Evolutionary conservation across 2,888 invertebrate genomes (phyloP), one percentile per base, ranked within the genome.

Genomic region (Cyclophora albipunctata): DNA sequence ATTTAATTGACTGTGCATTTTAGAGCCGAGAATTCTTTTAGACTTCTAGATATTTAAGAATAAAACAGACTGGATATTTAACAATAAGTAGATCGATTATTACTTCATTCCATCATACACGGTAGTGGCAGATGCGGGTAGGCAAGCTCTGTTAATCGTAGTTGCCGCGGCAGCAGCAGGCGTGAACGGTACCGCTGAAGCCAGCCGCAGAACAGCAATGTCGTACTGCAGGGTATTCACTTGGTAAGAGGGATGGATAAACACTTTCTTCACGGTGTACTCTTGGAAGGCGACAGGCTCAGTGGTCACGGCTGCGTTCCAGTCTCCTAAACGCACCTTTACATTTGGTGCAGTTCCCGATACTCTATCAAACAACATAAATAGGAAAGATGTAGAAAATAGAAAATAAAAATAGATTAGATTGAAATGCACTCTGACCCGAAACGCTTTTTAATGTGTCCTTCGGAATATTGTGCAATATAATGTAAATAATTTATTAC

Each of bases 181-280:
- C 0, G 82, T 73, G 4, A 92, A 68, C 0, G 90, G 89, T 20
- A 93, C 91, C 0, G 91, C 68, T 0, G 86, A 67, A 60, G 90
- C 82, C n/a, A 98, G 78, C 52, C 92, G 90, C 35, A 98, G 74
- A 1, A 98, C 89, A 2, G 96, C 96, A 40, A 98, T 90, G 73
- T 97, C 95, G 70, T 95, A 95, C 60, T 93, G 92, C 45, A 97
- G 86, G 57, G 94, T 95, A 50, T 86, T 89, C 0, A 92, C 78
- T 68, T 93, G 93, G 75, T 91, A 97, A 7, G 90, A 89, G 0
- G 94, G 90, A 63, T 92, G 91, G 4, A 91, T 82, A 57, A 90
- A 91, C 42, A 94, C 90, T 61, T 82, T 90, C 3, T 80, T 69
- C 0, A 94, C 82, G 3, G 73, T 78, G 57, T 91, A 90, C 69